These are phyloP conservation scores for Spea bombifrons DNA, from an alignment of 2,113 vertebrate genomes.

Conservation along the genomic window DNA sequence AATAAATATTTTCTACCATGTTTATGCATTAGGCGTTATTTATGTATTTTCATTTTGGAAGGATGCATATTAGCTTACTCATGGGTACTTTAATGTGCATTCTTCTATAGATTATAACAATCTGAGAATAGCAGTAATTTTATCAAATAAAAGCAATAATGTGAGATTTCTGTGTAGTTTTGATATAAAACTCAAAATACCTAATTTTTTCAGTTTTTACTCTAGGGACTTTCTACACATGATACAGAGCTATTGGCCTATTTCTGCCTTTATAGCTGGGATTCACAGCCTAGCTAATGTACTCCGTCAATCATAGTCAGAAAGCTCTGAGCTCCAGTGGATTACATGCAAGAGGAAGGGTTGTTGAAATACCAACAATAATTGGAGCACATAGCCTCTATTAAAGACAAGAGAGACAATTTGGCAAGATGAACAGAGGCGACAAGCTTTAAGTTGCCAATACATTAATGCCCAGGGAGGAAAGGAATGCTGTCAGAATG, in stretches of 20 bases:
- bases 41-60: no score
- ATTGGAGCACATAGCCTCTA: slow-evolving; percentile 42
- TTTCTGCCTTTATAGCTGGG: slow-evolving; percentile 22
- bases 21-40: no score
- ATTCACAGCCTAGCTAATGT: slow-evolving; percentile 34
- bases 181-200: slow-evolving; percentile 33
- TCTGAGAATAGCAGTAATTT: background rate
- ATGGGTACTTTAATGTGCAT: no score
- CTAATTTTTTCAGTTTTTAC: slow-evolving; percentile 30
- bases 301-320: slow-evolving; percentile 33
- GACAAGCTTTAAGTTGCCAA: slow-evolving; percentile 34
- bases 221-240: slow-evolving; percentile 26
- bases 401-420: slow-evolving; percentile 35
- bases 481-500: slow-evolving; percentile 10
- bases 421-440: slow-evolving; percentile 21
- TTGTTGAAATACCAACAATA: slow-evolving; percentile 26
- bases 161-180: slow-evolving; percentile 23
- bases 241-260: slow-evolving; percentile 41
- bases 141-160: slow-evolving; percentile 25
- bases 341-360: slow-evolving; percentile 29
- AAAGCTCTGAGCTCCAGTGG: slow-evolving; percentile 23
- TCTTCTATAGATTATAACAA: no score
- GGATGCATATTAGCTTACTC: no score
- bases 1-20: no score
- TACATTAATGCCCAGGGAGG: slow-evolving; percentile 18